Percentiles rank a stretch among this genome's conserved stretches.
phyloP scores from a whole-genome alignment of 2,888 invertebrate genomes.

The Drosophila emarginata region DNA sequence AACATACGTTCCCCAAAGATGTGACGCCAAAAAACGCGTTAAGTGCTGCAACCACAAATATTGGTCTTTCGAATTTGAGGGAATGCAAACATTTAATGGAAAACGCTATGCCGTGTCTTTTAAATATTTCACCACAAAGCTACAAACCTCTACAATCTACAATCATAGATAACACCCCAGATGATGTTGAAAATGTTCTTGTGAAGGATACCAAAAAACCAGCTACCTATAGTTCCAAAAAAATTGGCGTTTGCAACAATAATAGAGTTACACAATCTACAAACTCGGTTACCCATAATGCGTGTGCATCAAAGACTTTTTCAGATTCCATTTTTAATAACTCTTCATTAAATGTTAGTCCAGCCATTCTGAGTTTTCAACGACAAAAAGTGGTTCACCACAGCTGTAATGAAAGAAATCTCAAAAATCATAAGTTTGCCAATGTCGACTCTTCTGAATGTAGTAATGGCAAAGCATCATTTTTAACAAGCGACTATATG shows the following conservation, averaged over 20 bases:
- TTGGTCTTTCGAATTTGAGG: slow-evolving; percentile 32
- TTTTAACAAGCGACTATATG: slow-evolving; percentile 48
- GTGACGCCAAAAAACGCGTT: slow-evolving; percentile 16
- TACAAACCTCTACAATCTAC: slow-evolving; percentile 22
- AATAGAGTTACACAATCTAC: slow-evolving; percentile 9
- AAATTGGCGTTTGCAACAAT: slow-evolving; percentile 3
- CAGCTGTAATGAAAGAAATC: neutral
- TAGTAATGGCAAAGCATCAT: neutral
- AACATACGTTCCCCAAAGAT: slow-evolving; percentile 28
- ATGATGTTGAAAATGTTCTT: neutral
- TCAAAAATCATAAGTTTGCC: slow-evolving; percentile 12
- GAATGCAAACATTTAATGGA: slow-evolving; percentile 53
- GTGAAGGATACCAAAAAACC: slow-evolving; percentile 12
- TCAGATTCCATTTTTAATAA: neutral
- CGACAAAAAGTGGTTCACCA: slow-evolving; percentile 6
- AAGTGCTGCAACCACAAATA: slow-evolving; percentile 13
- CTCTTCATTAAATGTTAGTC: neutral
- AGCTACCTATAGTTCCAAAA: slow-evolving; percentile 15
- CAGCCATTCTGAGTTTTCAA: neutral
- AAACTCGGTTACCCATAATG: slow-evolving; percentile 42
- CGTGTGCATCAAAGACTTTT: slow-evolving; percentile 1
- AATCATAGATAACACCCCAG: neutral
- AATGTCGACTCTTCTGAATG: slow-evolving; percentile 2
- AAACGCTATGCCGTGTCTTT: slow-evolving; percentile 44
- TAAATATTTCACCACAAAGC: slow-evolving; percentile 39